Percentiles rank a stretch among this genome's conserved stretches.
Conservation (phyloP, 2,797 vertebrate genomes). For the Sebastes ruberrimus region DNA sequence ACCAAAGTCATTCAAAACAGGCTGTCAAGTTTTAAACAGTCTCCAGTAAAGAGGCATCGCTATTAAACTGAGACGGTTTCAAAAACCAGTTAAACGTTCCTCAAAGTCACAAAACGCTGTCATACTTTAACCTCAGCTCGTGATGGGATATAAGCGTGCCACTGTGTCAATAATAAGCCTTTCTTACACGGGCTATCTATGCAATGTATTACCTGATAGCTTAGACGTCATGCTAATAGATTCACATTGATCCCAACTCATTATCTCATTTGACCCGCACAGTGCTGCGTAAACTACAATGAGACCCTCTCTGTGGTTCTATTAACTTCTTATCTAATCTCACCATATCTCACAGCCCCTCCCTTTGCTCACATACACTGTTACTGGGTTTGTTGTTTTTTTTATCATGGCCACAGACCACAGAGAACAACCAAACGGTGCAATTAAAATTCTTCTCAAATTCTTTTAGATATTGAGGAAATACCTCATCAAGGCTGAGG, state of each 20-base stretch:
- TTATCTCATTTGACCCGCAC: neutral
- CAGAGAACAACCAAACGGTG: neutral
- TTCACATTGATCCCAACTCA: neutral
- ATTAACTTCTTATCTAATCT: slow-evolving; percentile 39
- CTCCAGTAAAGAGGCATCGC: neutral
- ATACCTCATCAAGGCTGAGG: neutral
- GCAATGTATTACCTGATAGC: neutral
- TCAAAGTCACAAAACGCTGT: neutral
- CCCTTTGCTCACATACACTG: neutral
- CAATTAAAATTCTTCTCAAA: neutral
- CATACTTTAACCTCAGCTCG: neutral
- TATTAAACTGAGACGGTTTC: neutral
- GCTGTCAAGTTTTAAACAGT: neutral
- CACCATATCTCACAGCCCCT: neutral
- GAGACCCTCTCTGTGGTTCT: slow-evolving; percentile 3
- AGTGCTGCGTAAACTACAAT: slow-evolving; percentile 11
- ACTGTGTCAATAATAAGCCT: neutral
- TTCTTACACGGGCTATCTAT: neutral
- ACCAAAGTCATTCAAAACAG: neutral
- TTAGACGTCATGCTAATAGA: neutral
- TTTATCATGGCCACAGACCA: neutral
- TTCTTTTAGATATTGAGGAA: neutral
- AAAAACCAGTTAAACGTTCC: neutral
- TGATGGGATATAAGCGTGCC: neutral
- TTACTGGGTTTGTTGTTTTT: neutral